phyloP scores from a whole-genome alignment of 2,113 vertebrate species.

The Caloenas nicobarica region DNA sequence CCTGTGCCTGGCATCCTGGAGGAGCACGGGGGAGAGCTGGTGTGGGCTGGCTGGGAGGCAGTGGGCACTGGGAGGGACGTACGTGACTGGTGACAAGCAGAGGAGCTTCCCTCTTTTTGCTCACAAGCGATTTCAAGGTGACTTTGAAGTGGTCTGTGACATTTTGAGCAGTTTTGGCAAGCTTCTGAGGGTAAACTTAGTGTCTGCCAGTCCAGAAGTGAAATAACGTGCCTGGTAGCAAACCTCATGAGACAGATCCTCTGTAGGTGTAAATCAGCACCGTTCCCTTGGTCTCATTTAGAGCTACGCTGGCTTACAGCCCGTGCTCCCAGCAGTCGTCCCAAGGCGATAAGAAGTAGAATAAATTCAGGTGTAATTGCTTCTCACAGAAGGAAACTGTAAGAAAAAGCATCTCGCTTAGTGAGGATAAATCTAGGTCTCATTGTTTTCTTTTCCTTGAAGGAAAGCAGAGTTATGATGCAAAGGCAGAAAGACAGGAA shows the following conservation, averaged over 20 bases:
- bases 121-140: neutral
- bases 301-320: neutral
- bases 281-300: neutral
- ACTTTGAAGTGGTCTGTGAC: constrained; percentile 5
- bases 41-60: neutral
- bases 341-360: neutral
- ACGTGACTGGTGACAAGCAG: neutral
- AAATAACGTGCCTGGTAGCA: neutral
- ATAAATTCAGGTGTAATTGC: constrained; percentile 31
- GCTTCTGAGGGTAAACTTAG: neutral
- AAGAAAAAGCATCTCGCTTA: neutral
- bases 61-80: neutral
- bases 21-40: neutral
- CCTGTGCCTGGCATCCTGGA: accelerated
- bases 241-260: neutral
- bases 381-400: neutral
- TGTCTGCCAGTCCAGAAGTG: neutral
- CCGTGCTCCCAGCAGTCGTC: accelerated
- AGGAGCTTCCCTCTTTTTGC: neutral
- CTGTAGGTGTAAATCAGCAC: neutral
- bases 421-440: neutral
- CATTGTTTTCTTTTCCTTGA: neutral
- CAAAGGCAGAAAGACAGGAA: neutral
- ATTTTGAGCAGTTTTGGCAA: neutral
- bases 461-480: constrained; percentile 19